Evolutionary conservation across 2,113 vertebrate genomes (phyloP).

Genomic region (Tragelaphus buxtoni): DNA sequence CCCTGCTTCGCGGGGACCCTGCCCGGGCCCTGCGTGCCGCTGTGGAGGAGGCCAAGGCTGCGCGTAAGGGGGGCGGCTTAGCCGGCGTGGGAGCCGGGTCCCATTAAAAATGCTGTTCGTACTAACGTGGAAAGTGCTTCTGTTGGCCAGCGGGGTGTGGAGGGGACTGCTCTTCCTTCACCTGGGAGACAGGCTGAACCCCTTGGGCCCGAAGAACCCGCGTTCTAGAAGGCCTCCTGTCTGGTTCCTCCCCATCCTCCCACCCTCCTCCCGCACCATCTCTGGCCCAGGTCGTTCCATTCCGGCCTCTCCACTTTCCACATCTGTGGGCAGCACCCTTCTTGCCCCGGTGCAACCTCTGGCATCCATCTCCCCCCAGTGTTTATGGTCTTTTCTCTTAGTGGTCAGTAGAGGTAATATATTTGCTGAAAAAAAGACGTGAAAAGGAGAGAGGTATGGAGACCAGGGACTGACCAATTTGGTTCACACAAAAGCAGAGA

Average conservation of each 20-base stretch:
- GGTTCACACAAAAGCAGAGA: neutral
- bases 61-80: slow-evolving; percentile 71
- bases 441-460: neutral
- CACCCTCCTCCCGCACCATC: no score
- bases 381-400: neutral
- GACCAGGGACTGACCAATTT: neutral
- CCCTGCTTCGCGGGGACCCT: slow-evolving; percentile 86
- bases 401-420: neutral
- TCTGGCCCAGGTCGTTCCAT: neutral
- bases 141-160: neutral
- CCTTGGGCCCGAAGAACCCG: neutral
- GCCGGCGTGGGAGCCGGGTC: slow-evolving; percentile 42
- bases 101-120: slow-evolving; percentile 38
- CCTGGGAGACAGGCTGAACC: neutral
- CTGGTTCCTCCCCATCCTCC: neutral
- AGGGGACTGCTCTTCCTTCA: neutral
- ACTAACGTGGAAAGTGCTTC: neutral
- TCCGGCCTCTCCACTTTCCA: neutral
- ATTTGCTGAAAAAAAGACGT: neutral
- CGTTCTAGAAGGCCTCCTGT: neutral
- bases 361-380: neutral
- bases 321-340: neutral
- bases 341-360: neutral
- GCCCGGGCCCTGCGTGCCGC: slow-evolving; percentile 84
- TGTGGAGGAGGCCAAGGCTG: slow-evolving; percentile 86